A percentile compares a stretch with the other conserved stretches of the same genome.
Conservation (phyloP, 2,113 vertebrate species). For the Pelecanus crispus region DNA sequence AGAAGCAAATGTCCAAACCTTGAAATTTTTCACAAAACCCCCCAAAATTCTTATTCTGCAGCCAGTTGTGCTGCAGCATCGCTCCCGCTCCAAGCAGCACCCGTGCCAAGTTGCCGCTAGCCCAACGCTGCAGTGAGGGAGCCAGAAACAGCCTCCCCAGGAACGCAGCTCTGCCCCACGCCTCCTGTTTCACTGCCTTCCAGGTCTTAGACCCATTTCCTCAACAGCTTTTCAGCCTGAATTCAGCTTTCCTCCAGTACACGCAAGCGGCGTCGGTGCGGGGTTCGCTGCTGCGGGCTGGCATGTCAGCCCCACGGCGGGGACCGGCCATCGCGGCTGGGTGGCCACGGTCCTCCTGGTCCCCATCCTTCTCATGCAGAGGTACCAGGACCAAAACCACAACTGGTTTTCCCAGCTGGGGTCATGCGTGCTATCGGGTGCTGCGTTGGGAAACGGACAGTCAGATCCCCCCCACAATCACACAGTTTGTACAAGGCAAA, state of each 20-base stretch:
- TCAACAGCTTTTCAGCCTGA: background rate
- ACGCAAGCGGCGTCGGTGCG: rapidly evolving
- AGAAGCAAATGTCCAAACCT: background rate
- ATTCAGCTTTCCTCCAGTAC: background rate
- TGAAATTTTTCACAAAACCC: background rate
- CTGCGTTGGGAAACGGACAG: rapidly evolving
- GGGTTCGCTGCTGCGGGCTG: rapidly evolving
- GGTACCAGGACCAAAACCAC: background rate
- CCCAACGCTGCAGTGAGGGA: background rate
- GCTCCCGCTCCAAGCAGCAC: rapidly evolving
- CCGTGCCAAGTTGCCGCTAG: background rate
- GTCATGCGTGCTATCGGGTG: rapidly evolving
- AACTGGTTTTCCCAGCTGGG: background rate
- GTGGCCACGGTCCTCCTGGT: background rate
- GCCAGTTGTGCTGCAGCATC: background rate
- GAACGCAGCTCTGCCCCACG: background rate
- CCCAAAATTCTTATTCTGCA: background rate
- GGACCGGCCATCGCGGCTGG: background rate
- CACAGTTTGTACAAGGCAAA: too few species aligned
- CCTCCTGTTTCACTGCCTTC: background rate
- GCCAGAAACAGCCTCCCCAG: background rate
- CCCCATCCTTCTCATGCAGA: background rate
- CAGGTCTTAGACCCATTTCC: background rate
- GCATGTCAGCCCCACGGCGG: rapidly evolving
- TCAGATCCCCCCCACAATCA: background rate